A percentile compares a stretch with the other conserved stretches of the same genome.
Evolutionary conservation across 2,113 vertebrate genomes (phyloP).

Genomic region (Hipposideros armiger): DNA sequence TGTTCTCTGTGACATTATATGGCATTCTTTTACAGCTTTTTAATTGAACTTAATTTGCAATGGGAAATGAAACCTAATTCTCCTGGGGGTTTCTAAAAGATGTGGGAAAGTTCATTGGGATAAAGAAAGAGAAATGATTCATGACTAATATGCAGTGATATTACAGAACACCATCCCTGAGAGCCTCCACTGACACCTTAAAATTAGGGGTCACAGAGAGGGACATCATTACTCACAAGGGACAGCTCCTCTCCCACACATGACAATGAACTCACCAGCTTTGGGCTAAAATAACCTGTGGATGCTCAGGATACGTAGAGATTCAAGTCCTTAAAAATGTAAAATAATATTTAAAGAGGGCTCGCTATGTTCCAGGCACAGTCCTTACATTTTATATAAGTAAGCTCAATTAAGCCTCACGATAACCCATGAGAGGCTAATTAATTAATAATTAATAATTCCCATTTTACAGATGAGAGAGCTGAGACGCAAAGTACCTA

Average conservation of each 20-base stretch:
- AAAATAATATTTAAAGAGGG: background rate
- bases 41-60: conserved; percentile 75
- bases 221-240: background rate
- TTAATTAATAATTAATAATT: background rate
- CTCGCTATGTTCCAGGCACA: background rate
- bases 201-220: background rate
- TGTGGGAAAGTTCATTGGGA: conserved; percentile 74
- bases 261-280: background rate
- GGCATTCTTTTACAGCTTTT: conserved; percentile 73
- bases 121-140: conserved; percentile 35
- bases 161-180: background rate
- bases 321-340: background rate
- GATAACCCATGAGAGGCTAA: background rate
- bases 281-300: background rate
- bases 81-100: conserved; percentile 68
- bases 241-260: background rate
- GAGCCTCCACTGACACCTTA: background rate
- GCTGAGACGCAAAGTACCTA: background rate
- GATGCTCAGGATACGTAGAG: background rate
- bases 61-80: conserved; percentile 72
- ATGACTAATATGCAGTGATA: background rate
- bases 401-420: conserved; percentile 6
- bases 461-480: conserved; percentile 23
- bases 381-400: background rate
- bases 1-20: conserved; percentile 70